Evolutionary conservation across 30 jellyfish, hydroid and myxozoan species (phyloP).

Genomic region (Sanderia malayensis): DNA sequence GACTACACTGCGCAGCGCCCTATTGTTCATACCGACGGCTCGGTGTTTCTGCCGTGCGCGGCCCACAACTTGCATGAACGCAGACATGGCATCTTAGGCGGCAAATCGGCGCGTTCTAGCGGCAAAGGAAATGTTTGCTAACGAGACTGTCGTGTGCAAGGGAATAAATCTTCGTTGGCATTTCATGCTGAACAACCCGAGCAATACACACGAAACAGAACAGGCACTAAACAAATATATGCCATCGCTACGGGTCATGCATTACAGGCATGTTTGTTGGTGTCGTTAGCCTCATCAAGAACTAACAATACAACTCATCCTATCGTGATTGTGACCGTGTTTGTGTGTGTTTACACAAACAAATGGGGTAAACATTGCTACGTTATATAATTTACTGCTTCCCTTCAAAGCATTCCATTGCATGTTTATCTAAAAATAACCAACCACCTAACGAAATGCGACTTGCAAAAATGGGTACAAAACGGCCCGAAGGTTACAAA

Average conservation of each 20-base stretch:
- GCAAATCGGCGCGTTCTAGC: constrained; percentile 59
- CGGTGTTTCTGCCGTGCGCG: background rate
- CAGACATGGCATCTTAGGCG: constrained; percentile 58
- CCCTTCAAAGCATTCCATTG: too few species aligned
- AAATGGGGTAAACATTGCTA: too few species aligned
- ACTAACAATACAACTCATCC: background rate
- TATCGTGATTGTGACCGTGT: too few species aligned
- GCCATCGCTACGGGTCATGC: constrained; percentile 11
- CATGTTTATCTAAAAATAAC: too few species aligned
- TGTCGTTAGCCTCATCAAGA: background rate
- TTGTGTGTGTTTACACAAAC: too few species aligned
- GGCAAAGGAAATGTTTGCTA: constrained; percentile 59
- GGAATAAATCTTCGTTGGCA: constrained; percentile 65
- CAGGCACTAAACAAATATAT: constrained; percentile 43
- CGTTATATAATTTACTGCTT: too few species aligned
- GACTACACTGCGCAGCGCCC: constrained; percentile 63
- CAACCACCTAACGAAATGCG: too few species aligned
- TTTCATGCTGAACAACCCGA: constrained; percentile 62
- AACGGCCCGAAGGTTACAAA: too few species aligned
- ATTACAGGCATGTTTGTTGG: background rate
- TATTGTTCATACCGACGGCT: constrained; percentile 1
- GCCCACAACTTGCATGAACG: constrained; percentile 28
- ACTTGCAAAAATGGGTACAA: too few species aligned
- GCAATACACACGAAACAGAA: constrained; percentile 67
- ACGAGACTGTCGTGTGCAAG: too few species aligned